Evolutionary conservation across 2,113 vertebrate genomes (phyloP), one percentile per base, ranked within the genome.

Genomic region (Osmerus mordax): DNA sequence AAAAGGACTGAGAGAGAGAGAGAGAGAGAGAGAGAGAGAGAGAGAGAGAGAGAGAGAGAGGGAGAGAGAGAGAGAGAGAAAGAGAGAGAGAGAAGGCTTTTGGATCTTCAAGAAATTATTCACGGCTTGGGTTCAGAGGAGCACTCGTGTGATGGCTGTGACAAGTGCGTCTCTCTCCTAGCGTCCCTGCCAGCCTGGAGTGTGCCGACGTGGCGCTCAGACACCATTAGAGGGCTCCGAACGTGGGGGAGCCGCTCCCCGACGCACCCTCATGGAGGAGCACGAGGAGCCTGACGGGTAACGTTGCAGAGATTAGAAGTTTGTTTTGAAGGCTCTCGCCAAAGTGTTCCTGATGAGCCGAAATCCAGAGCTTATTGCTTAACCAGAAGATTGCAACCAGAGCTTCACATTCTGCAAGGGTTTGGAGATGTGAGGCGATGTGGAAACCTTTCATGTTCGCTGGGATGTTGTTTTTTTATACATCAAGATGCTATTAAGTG

Each of bases 141-240:
- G 61, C 29, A 62, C 76, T 87, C 66, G 41, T 72, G 51, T 88
- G 89, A 89, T 74, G 83, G 80, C 86, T 84, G 81, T 90, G 88
- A 90, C 87, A 89, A 88, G 86, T 82, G 83, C 79, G 74, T 70
- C 55, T 83, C 86, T 86, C 81, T 72, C 65, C 83, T 87, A 83
- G 19, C 74, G 71, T 84, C 77, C 80, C 85, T 81, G 85, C 82
- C 83, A 87, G 81, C 82, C 78, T 78, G 77, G 76, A 71, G 71
- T 5, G 68, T 65, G 79, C 78, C 13, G 71, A 73, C 52, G 76
- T 81, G 61, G 85, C 85, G 75, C 73, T 74, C 80, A 88, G 82
- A 81, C 85, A 82, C 87, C 87, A 90, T 90, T 89, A 91, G 84
- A 91, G 84, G 53, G 79, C 84, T 83, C 75, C 72, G 79, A 83